These are phyloP conservation scores for Linnaemya tessellans DNA, from an alignment of 2,888 invertebrate species.

Conservation along the genomic window DNA sequence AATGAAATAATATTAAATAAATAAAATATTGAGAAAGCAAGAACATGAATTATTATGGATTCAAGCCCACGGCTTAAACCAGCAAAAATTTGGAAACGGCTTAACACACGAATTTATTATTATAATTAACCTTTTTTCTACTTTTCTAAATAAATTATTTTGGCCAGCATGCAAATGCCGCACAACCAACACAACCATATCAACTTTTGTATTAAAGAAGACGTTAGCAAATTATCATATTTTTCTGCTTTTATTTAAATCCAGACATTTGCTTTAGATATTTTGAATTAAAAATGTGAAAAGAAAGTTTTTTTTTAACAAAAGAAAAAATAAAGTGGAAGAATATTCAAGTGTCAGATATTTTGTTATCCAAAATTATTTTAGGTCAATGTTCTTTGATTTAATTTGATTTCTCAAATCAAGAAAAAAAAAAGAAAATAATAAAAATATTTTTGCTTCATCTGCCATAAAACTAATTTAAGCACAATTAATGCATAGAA, in stretches of 20 bases:
- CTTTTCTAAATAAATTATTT: slow-evolving; percentile 41
- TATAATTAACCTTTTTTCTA: too few relatives aligned
- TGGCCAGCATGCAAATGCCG: background rate
- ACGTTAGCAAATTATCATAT: slow-evolving; percentile 29
- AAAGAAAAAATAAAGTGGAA: background rate
- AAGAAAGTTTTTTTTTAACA: background rate
- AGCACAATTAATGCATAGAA: too few relatives aligned
- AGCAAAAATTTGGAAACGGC: background rate
- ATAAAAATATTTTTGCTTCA: too few relatives aligned
- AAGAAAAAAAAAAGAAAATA: too few relatives aligned
- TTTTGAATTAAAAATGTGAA: background rate
- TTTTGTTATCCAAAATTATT: background rate
- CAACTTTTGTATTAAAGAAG: background rate
- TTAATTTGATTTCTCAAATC: background rate
- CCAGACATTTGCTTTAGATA: slow-evolving; percentile 6
- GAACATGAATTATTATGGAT: background rate
- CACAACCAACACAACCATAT: background rate
- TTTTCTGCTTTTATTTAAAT: slow-evolving; percentile 11
- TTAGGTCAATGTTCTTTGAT: slow-evolving; percentile 47
- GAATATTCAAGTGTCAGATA: slow-evolving; percentile 8
- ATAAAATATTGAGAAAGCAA: slow-evolving; percentile 15
- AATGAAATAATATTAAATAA: slow-evolving; percentile 35
- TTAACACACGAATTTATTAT: slow-evolving; percentile 2
- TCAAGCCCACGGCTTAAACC: slow-evolving; percentile 26
- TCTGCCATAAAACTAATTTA: slow-evolving; percentile 7